These are phyloP conservation scores for Andricus grossulariae DNA, from an alignment of 1,140 invertebrate genomes.

Conservation along the genomic window DNA sequence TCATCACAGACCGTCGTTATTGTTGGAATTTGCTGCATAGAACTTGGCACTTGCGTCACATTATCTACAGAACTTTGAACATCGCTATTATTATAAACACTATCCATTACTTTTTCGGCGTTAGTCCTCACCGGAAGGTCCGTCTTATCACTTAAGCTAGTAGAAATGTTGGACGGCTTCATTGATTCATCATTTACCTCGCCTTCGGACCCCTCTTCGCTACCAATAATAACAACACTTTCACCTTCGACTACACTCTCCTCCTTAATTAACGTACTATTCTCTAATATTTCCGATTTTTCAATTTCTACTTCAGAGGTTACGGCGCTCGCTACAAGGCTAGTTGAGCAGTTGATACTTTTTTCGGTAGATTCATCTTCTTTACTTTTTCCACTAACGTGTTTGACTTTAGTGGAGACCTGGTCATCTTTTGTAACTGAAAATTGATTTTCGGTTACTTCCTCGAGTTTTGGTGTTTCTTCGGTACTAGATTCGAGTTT, in stretches of 20 bases:
- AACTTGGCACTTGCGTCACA: slow-evolving; percentile 77
- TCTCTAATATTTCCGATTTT: slow-evolving; percentile 48
- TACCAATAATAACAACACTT: slow-evolving; percentile 72
- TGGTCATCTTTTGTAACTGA: slow-evolving; percentile 33
- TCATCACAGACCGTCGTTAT: slow-evolving; percentile 85
- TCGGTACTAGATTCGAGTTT: slow-evolving; percentile 4
- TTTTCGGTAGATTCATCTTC: slow-evolving; percentile 49
- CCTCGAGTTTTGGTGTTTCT: neutral
- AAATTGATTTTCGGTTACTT: slow-evolving; percentile 49
- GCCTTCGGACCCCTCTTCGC: slow-evolving; percentile 47
- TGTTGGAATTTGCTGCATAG: slow-evolving; percentile 81
- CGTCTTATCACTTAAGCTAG: slow-evolving; percentile 76
- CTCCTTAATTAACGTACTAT: slow-evolving; percentile 61
- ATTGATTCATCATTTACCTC: slow-evolving; percentile 67
- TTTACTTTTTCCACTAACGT: slow-evolving; percentile 29
- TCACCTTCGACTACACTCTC: slow-evolving; percentile 58
- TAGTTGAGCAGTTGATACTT: slow-evolving; percentile 72
- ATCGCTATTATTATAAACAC: slow-evolving; percentile 74
- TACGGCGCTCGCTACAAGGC: slow-evolving; percentile 63
- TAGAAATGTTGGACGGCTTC: slow-evolving; percentile 79
- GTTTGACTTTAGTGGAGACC: neutral
- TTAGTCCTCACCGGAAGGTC: slow-evolving; percentile 66
- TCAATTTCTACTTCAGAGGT: slow-evolving; percentile 49
- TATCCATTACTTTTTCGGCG: slow-evolving; percentile 68
- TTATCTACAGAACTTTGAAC: slow-evolving; percentile 74